These are phyloP conservation scores for Agonopterix alstromeriana DNA, from an alignment of 2,888 invertebrate genomes.

Conservation along the genomic window DNA sequence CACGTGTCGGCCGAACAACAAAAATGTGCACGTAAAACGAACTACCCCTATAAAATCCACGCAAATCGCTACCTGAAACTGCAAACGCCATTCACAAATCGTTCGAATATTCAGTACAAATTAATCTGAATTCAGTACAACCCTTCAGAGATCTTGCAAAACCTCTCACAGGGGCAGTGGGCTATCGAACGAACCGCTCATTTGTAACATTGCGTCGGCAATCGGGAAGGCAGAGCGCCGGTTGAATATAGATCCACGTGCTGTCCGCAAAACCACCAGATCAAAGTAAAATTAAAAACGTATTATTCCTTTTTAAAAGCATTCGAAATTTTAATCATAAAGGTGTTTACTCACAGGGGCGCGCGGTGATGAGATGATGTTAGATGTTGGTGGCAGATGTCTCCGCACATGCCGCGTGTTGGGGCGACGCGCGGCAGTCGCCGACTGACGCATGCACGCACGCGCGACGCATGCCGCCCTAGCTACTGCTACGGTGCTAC, in stretches of 20 bases:
- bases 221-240: slow-evolving; percentile 32
- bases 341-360: slow-evolving; percentile 62
- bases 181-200: slow-evolving; percentile 72
- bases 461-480: slow-evolving; percentile 21
- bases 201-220: slow-evolving; percentile 56
- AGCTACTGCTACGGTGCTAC: slow-evolving; percentile 27
- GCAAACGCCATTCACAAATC: slow-evolving; percentile 14
- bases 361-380: slow-evolving; percentile 52
- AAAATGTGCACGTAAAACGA: not conserved
- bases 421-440: slow-evolving; percentile 59
- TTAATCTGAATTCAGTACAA: slow-evolving; percentile 50
- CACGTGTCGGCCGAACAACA: not conserved
- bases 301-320: not conserved
- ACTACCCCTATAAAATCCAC: slow-evolving; percentile 12
- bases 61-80: slow-evolving; percentile 8
- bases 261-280: slow-evolving; percentile 7
- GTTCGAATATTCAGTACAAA: slow-evolving; percentile 26
- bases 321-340: not conserved
- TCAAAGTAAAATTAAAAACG: slow-evolving; percentile 26
- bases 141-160: slow-evolving; percentile 60
- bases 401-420: slow-evolving; percentile 55
- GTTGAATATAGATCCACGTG: slow-evolving; percentile 56
- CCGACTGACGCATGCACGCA: slow-evolving; percentile 68
- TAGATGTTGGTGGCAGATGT: slow-evolving; percentile 29
- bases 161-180: slow-evolving; percentile 74